Percentiles rank a stretch among this genome's conserved stretches.
Evolutionary conservation across 64 coral and sea anemone species (phyloP).

Genomic region (Trachythela sp.): DNA sequence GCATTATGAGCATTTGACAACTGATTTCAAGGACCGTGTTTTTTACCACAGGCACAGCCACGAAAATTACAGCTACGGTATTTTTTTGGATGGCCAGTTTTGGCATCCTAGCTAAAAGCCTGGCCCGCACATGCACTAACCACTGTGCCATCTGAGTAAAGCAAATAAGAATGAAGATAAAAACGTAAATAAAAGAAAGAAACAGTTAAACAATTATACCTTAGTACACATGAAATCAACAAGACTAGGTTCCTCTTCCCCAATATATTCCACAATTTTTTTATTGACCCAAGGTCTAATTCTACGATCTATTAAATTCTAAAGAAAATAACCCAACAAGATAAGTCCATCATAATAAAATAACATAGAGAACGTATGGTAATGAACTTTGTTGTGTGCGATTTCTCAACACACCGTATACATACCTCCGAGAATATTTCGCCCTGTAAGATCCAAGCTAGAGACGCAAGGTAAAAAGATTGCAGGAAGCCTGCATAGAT

Average conservation of each 20-base stretch:
- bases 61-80: too few species aligned
- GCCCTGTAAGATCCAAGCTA: background rate
- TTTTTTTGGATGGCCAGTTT: too few species aligned
- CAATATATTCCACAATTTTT: conserved; percentile 98
- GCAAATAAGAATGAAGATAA: background rate
- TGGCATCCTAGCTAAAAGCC: too few species aligned
- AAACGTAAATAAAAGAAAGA: background rate
- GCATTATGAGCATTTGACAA: too few species aligned
- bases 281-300: conserved; percentile 99
- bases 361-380: background rate
- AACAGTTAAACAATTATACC: conserved; percentile 52
- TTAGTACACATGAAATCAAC: conserved; percentile 97
- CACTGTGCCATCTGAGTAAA: too few species aligned
- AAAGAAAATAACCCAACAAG: conserved; percentile 16
- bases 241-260: conserved; percentile 89
- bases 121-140: too few species aligned
- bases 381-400: too few species aligned
- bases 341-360: background rate
- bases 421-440: background rate
- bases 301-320: conserved; percentile 97
- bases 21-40: too few species aligned
- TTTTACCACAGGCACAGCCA: too few species aligned
- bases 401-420: background rate
- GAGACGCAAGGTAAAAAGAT: too few species aligned
- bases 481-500: background rate